Evolutionary conservation across 2,113 vertebrate genomes (phyloP).

Genomic region (Rhinoderma darwinii): DNA sequence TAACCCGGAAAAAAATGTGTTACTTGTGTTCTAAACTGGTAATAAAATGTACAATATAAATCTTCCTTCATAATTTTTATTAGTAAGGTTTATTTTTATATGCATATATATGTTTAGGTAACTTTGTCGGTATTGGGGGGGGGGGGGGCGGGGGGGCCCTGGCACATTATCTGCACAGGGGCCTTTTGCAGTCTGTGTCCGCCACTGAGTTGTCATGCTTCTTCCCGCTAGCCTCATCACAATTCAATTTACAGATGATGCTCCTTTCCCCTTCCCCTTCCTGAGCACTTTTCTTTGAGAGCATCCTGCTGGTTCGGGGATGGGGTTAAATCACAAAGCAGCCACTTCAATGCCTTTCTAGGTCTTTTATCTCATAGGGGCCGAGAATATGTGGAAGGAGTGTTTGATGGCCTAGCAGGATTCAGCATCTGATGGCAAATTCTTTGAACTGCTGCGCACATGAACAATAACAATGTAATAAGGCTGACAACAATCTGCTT

Average conservation of each 20-base stretch:
- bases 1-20: too few species aligned
- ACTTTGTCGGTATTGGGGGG: too few species aligned
- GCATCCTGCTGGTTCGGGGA: constrained; percentile 35
- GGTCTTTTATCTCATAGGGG: constrained; percentile 46
- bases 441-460: constrained; percentile 17
- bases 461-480: not conserved
- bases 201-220: too few species aligned
- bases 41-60: too few species aligned
- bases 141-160: too few species aligned
- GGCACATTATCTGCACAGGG: too few species aligned
- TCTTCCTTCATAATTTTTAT: too few species aligned
- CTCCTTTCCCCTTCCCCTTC: not conserved
- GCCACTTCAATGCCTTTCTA: constrained; percentile 42
- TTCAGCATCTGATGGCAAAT: constrained; percentile 4
- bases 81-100: too few species aligned
- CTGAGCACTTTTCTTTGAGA: constrained; percentile 6
- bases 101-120: too few species aligned
- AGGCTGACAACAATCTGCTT: not conserved
- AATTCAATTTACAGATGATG: constrained; percentile 47
- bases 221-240: constrained; percentile 1
- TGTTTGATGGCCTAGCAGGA: constrained; percentile 9
- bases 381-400: constrained; percentile 17
- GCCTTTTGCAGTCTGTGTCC: too few species aligned
- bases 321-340: constrained; percentile 50
- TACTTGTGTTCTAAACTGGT: too few species aligned